Percentiles rank a stretch among this genome's conserved stretches.
Evolutionary conservation across 1,140 invertebrate species (phyloP).

Genomic region (Brachionus rubens): DNA sequence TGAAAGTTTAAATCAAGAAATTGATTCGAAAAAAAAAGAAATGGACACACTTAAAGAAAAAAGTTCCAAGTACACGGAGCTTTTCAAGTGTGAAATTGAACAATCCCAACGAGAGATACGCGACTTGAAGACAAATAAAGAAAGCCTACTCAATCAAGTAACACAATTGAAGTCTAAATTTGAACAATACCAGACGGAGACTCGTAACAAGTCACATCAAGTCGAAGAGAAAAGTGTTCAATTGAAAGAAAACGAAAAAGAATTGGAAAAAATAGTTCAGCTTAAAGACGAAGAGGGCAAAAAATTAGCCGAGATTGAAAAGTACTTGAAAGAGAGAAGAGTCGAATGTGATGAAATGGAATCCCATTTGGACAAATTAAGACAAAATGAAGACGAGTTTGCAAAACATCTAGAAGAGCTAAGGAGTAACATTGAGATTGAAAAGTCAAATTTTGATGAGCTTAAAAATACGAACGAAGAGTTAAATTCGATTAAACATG

Average conservation of each 20-base stretch:
- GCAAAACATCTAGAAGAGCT: background rate
- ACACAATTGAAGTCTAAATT: constrained; percentile 1
- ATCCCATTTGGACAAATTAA: background rate
- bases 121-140: background rate
- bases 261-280: background rate
- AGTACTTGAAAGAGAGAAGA: background rate
- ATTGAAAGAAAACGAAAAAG: constrained; percentile 6
- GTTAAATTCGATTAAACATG: background rate
- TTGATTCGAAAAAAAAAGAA: constrained; percentile 25
- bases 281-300: background rate
- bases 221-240: background rate
- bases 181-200: constrained; percentile 7
- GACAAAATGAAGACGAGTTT: background rate
- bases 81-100: background rate
- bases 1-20: constrained; percentile 4
- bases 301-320: constrained; percentile 10
- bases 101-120: background rate
- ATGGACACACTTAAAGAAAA: constrained; percentile 23
- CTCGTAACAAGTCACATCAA: background rate
- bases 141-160: background rate
- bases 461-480: constrained; percentile 23
- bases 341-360: background rate
- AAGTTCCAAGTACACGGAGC: constrained; percentile 9
- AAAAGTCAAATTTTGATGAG: constrained; percentile 20
- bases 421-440: background rate